Conservation (phyloP, 2,113 vertebrate species). For the Brachyistius frenatus region DNA sequence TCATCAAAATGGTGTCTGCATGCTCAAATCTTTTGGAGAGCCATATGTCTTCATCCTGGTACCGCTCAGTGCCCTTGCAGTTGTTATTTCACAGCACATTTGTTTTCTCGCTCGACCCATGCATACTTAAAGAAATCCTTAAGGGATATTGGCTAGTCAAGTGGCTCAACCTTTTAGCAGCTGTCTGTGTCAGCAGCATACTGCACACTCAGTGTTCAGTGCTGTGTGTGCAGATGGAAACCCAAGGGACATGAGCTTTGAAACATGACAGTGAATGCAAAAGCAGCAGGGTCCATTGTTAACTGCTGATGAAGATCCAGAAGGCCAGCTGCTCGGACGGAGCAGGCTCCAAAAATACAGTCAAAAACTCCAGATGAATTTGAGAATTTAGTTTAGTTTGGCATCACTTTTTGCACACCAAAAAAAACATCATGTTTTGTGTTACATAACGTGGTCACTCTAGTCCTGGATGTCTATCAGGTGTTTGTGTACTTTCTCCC, state of each 20-base stretch:
- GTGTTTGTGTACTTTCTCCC: not conserved
- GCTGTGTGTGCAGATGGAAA: conserved; percentile 72
- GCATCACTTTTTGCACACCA: conserved; percentile 24
- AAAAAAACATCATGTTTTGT: conserved; percentile 22
- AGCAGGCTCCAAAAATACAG: conserved; percentile 6
- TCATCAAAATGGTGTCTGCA: not conserved
- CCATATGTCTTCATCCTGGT: conserved; percentile 19
- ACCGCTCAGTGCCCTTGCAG: conserved; percentile 24
- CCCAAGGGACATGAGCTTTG: conserved; percentile 52
- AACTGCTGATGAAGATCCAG: conserved; percentile 63
- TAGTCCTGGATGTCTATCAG: conserved; percentile 31
- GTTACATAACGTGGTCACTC: conserved; percentile 25
- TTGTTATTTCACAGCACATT: conserved; percentile 35
- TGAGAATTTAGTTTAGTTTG: not conserved
- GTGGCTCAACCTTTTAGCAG: conserved; percentile 58
- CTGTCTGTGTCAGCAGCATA: conserved; percentile 71
- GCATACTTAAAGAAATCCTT: conserved; percentile 56
- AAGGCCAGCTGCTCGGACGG: conserved; percentile 49
- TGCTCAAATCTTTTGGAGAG: conserved; percentile 10
- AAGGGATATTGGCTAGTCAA: conserved; percentile 48
- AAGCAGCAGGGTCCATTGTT: conserved; percentile 57
- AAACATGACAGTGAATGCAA: conserved; percentile 59
- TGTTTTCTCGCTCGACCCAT: conserved; percentile 29
- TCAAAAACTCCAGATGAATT: not conserved
- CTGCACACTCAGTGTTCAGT: conserved; percentile 44